Evolutionary conservation across 2,113 vertebrate species (phyloP), one percentile per base, ranked within the genome.

Genomic region (Apteryx owenii): DNA sequence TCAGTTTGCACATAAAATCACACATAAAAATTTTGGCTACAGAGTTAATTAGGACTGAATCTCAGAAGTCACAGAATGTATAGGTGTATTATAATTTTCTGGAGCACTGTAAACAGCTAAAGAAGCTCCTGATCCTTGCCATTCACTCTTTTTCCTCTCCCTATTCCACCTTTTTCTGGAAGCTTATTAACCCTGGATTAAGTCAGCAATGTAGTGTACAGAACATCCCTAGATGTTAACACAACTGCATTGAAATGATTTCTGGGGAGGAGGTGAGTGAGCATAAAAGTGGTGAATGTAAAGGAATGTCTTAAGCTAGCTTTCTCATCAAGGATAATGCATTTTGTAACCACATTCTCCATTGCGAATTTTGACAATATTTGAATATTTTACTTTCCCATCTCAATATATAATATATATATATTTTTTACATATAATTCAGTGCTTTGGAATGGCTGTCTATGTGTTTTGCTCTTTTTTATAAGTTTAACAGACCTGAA

Each of bases 251-350:
- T 64, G 26, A 82, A 56, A 50, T 10, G 28, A 33, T 9, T 54
- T 29, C 7, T 46, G 22, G 5, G 64, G 33, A 22, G 51, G 44
- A 85, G 12, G 26, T 22, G 40, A 36, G 26, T 44, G 40, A 91
- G 17, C 33, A 17, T 12, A 22, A 4, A 7, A 1, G 3, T 10
- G 9, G 5, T 33, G 31, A 51, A 4, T 2, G 3, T 17, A n/a
- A 16, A 75, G 15, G 11, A 53, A 42, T 8, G 9, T 7, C 2
- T 2, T 54, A 46, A 46, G 18, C 18, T 48, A 81, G 31, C 2
- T 58, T 91, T 92, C 46, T 36, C 56, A 62, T 6, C 1, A 19
- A 40, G 3, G 6, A 38, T 10, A 71, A 68, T 29, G 4, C 10
- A 53, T 17, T 19, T 28, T 15, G 7, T 36, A 75, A 66, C 12